Percentiles rank a stretch among this genome's conserved stretches.
Conservation (phyloP, 2,888 invertebrate species). For the Xestobium rufovillosum region DNA sequence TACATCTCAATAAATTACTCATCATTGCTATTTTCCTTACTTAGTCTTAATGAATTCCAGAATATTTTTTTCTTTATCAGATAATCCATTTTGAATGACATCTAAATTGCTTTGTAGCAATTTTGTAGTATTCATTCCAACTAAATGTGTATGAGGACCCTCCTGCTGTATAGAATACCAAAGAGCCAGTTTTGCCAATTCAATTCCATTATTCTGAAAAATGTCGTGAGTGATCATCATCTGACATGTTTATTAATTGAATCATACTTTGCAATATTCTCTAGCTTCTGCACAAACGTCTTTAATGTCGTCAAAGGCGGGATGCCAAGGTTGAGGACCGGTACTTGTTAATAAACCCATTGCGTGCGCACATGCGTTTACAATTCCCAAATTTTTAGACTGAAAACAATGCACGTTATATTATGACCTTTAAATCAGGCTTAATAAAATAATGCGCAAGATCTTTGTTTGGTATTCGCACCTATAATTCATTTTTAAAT, state of each 20-base stretch:
- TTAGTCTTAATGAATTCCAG: slow-evolving; percentile 37
- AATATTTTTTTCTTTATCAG: slow-evolving; percentile 55
- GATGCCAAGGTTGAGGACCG: slow-evolving; percentile 77
- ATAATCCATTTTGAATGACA: slow-evolving; percentile 56
- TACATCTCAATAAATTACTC: slow-evolving; percentile 48
- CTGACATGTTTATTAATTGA: slow-evolving; percentile 9
- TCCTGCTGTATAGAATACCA: slow-evolving; percentile 56
- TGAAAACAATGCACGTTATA: too few species aligned
- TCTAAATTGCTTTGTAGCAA: slow-evolving; percentile 59
- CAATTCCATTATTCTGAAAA: slow-evolving; percentile 50
- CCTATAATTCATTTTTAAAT: too few species aligned
- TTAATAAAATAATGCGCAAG: too few species aligned
- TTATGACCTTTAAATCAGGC: too few species aligned
- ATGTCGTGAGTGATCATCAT: slow-evolving; percentile 5
- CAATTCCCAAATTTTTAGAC: slow-evolving; percentile 66
- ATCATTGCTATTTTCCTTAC: slow-evolving; percentile 49
- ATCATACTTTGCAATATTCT: slow-evolving; percentile 56
- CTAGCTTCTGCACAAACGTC: slow-evolving; percentile 54
- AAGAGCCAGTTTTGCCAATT: slow-evolving; percentile 65
- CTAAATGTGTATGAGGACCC: slow-evolving; percentile 61
- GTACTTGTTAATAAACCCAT: slow-evolving; percentile 74
- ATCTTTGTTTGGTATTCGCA: too few species aligned
- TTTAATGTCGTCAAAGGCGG: slow-evolving; percentile 59
- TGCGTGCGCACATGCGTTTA: slow-evolving; percentile 75
- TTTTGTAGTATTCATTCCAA: slow-evolving; percentile 65